phyloP scores from a whole-genome alignment of 2,113 vertebrate species.

The Puntigrus tetrazona region DNA sequence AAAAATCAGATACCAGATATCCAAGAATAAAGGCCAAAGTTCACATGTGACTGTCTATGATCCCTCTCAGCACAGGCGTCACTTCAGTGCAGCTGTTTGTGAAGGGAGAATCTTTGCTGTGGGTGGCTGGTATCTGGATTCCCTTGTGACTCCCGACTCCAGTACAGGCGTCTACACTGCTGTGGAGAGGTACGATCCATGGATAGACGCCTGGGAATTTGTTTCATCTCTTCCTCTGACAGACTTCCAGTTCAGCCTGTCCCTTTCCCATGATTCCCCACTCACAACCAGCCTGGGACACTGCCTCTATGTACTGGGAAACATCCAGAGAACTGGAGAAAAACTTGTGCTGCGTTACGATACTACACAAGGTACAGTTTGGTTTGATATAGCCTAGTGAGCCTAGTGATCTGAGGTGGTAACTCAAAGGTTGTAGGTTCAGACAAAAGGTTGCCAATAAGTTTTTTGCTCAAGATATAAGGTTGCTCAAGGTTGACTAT shows the following conservation, averaged over 20 bases:
- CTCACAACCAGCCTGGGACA: constrained; percentile 67
- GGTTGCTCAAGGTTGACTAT: neutral
- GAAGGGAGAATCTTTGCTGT: constrained; percentile 74
- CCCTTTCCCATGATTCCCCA: constrained; percentile 77
- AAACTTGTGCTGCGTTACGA: constrained; percentile 75
- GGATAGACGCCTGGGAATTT: constrained; percentile 73
- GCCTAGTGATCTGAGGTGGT: neutral
- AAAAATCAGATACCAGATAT: neutral
- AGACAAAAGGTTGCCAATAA: neutral
- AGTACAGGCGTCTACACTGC: constrained; percentile 75
- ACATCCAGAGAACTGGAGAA: constrained; percentile 76
- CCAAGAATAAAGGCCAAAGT: neutral
- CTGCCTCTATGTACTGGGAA: constrained; percentile 75
- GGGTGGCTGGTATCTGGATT: constrained; percentile 81
- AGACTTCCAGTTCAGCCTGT: constrained; percentile 76
- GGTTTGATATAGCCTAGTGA: neutral
- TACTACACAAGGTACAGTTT: constrained; percentile 65
- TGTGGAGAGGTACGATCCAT: constrained; percentile 79
- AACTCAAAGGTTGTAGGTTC: neutral
- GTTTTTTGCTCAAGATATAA: neutral
- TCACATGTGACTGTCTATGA: constrained; percentile 4
- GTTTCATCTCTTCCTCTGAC: constrained; percentile 77
- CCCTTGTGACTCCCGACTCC: constrained; percentile 74
- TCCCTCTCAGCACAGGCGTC: constrained; percentile 70
- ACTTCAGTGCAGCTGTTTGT: constrained; percentile 78